Evolutionary conservation across 2,888 invertebrate genomes (phyloP), one percentile per base, ranked within the genome.

Genomic region (Microdon myrmicae): DNA sequence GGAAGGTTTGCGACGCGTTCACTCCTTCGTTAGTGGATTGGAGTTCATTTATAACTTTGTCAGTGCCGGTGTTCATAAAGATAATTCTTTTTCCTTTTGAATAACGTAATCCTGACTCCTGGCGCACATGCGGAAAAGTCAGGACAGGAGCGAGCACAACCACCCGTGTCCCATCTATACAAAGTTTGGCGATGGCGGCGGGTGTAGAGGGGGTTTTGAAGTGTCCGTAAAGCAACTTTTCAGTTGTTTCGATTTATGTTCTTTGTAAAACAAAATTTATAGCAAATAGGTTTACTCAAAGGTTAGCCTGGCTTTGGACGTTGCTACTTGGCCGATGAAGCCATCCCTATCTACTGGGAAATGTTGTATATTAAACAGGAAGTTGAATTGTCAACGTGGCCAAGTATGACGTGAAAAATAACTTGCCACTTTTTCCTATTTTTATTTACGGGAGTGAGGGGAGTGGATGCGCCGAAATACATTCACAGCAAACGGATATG

Each of bases 1-100:
- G 22, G n/a, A n/a, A n/a, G n/a, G n/a, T n/a, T n/a, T n/a, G n/a
- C n/a, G n/a, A 13, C 14, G 9, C 12, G 14, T 29, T 9, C 28
- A 20, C 10, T 26, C 20, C 39, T 22, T 17, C 29, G 25, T 20
- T 39, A 51, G 51, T 47, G 32, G 39, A 51, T 51, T 64, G 35
- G 7, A 51, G 58, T 64, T 58, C 61, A 58, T 64, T 64, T 58
- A 64, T 51, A 64, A 64, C 56, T 45, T 61, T 61, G 4, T 56
- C 34, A 20, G 31, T 14, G 51, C 28, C 26, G 31, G 29, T 51
- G 41, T 51, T 51, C 49, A 56, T 51, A 41, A 29, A 35, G 39
- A 35, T 39, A 35, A 31, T 9, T 20, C 14, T 25, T 7, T 10
- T 34, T 29, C 6, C 5, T 28, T 28, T 28, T 1, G 3, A 4